Percentiles rank a stretch among this genome's conserved stretches.
Conservation (phyloP, 2,888 invertebrate species). For the Drosophila quinaria region DNA sequence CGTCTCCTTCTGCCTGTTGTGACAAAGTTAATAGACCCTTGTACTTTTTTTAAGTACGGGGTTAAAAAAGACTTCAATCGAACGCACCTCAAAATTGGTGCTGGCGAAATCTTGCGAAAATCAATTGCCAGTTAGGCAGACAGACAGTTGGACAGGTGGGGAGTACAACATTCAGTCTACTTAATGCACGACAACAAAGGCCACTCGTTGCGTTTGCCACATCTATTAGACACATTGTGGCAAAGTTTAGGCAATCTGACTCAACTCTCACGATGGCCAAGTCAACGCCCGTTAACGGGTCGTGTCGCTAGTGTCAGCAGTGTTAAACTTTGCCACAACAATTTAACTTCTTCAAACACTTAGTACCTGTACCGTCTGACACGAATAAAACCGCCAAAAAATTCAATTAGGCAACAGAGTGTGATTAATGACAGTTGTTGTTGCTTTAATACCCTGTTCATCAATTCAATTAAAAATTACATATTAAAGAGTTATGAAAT, state of each 20-base stretch:
- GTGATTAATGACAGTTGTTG: neutral
- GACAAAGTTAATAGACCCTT: too few relatives aligned
- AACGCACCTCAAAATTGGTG: conserved; percentile 43
- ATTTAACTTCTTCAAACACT: conserved; percentile 2
- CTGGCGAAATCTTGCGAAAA: conserved; percentile 62
- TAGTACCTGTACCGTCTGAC: neutral
- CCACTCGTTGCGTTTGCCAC: conserved; percentile 56
- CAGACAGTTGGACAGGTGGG: conserved; percentile 1
- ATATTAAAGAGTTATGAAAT: neutral
- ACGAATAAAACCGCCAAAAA: neutral
- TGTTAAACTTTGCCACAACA: conserved; percentile 29
- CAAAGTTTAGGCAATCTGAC: conserved; percentile 56
- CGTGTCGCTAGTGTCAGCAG: conserved; percentile 28
- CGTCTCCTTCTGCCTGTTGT: too few relatives aligned
- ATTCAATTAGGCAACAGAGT: conserved; percentile 15
- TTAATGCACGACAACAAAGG: conserved; percentile 48
- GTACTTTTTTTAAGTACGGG: too few relatives aligned
- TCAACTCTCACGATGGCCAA: conserved; percentile 24
- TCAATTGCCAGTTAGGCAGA: conserved; percentile 31
- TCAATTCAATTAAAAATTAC: neutral
- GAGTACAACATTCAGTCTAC: conserved; percentile 28
- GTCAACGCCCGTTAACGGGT: conserved; percentile 29
- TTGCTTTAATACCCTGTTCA: neutral
- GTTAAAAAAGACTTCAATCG: conserved; percentile 22
- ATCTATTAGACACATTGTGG: conserved; percentile 58